Percentiles rank a stretch among this genome's conserved stretches.
phyloP scores from a whole-genome alignment of 2,888 invertebrate genomes.

The Ormia ochracea region DNA sequence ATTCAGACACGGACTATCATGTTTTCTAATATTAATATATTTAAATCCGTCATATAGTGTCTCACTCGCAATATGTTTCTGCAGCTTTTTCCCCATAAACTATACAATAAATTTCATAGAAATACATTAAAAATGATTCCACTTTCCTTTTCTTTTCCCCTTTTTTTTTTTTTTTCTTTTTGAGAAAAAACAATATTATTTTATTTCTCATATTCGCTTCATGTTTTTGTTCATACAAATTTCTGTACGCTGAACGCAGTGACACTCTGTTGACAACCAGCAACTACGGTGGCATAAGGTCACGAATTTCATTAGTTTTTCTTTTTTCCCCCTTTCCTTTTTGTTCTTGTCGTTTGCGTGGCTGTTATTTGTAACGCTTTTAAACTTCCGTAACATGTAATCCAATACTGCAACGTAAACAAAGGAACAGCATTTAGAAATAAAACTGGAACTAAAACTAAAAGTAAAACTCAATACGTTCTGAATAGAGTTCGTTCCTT shows the following conservation, averaged over 20 bases:
- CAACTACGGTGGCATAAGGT: conserved; percentile 65
- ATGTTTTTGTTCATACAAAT: neutral
- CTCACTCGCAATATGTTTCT: conserved; percentile 10
- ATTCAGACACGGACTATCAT: neutral
- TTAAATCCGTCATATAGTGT: conserved; percentile 18
- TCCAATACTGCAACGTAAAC: conserved; percentile 31
- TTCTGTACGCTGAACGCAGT: conserved; percentile 47
- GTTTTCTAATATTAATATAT: conserved; percentile 22
- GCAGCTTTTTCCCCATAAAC: neutral
- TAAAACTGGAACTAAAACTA: no score
- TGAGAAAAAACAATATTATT: neutral
- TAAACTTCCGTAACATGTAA: conserved; percentile 46
- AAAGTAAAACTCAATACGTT: conserved; percentile 14
- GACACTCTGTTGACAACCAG: conserved; percentile 58
- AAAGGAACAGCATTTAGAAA: neutral
- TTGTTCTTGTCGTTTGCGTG: neutral
- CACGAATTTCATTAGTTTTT: conserved; percentile 74
- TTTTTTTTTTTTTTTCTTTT: neutral
- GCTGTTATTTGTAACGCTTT: conserved; percentile 37
- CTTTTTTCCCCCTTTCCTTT: conserved; percentile 28
- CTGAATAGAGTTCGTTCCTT: conserved; percentile 14
- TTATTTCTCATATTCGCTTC: conserved; percentile 18
- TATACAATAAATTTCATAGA: conserved; percentile 1
- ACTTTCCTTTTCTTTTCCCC: neutral
- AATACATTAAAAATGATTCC: conserved; percentile 18